phyloP scores from a whole-genome alignment of 2,797 vertebrate species.

The Botia almorhae region DNA sequence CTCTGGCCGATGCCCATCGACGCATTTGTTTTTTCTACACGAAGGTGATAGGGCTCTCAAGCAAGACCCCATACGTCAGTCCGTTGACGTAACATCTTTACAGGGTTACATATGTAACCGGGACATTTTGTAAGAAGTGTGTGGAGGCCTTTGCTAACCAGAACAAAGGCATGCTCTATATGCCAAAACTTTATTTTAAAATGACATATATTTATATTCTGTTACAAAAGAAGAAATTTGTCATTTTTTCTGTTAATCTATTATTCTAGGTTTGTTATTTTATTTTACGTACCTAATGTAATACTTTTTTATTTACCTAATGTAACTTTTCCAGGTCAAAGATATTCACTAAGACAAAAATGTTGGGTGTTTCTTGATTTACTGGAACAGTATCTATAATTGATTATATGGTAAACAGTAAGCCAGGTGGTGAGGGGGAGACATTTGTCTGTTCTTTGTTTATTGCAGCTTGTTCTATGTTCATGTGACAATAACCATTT shows the following conservation, averaged over 20 bases:
- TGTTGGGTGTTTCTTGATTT: neutral
- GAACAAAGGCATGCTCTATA: slow-evolving; percentile 30
- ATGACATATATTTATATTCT: neutral
- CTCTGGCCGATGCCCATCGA: no score
- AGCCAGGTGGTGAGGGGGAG: neutral
- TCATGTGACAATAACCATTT: neutral
- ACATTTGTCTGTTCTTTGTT: neutral
- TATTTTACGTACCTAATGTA: neutral
- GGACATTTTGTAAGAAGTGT: slow-evolving; percentile 34
- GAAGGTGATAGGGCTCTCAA: no score
- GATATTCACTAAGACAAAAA: no score
- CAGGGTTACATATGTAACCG: no score
- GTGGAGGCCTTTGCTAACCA: slow-evolving; percentile 25
- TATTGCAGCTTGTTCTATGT: neutral
- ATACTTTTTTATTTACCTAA: neutral
- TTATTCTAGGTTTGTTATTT: neutral
- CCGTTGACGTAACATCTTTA: no score
- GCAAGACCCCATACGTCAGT: no score
- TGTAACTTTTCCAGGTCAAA: no score
- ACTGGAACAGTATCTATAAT: neutral
- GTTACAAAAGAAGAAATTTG: neutral
- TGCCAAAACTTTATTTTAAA: slow-evolving; percentile 21
- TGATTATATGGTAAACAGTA: neutral
- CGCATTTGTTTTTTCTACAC: no score
- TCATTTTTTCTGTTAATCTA: neutral